Percentiles rank a stretch among this genome's conserved stretches.
These are phyloP conservation scores for Rhinichthys klamathensis DNA, from an alignment of 2,113 vertebrate species.

Conservation along the genomic window DNA sequence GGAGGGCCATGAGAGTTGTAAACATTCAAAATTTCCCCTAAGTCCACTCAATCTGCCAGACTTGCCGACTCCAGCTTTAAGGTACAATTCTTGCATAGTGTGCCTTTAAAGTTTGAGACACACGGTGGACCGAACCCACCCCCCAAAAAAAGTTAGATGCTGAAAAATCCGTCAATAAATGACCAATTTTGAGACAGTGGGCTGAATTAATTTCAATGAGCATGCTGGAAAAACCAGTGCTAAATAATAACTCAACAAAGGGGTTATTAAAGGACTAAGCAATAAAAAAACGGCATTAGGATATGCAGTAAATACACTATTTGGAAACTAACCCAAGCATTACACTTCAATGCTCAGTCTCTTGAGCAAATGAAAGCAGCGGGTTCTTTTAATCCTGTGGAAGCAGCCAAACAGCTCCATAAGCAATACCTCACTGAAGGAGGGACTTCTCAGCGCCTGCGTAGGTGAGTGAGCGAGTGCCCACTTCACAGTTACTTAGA, in stretches of 20 bases:
- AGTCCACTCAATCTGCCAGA: too few species aligned
- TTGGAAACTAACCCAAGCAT: not conserved
- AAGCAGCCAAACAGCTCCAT: slow-evolving; percentile 54
- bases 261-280: not conserved
- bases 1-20: too few species aligned
- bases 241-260: not conserved
- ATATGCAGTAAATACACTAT: not conserved
- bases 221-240: not conserved
- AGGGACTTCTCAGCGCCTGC: slow-evolving; percentile 68
- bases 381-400: slow-evolving; percentile 36
- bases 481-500: slow-evolving; percentile 61
- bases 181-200: not conserved
- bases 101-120: not conserved
- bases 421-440: slow-evolving; percentile 70
- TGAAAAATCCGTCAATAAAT: not conserved
- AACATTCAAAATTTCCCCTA: too few species aligned
- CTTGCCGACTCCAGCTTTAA: too few species aligned
- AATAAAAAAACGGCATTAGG: not conserved
- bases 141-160: not conserved
- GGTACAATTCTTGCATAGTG: too few species aligned
- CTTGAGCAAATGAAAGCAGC: slow-evolving; percentile 28
- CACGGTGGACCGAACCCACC: not conserved
- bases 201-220: not conserved
- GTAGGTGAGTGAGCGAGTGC: slow-evolving; percentile 61
- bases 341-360: slow-evolving; percentile 10